Conservation (phyloP, 2,113 vertebrate species). For the Empidonax traillii region DNA sequence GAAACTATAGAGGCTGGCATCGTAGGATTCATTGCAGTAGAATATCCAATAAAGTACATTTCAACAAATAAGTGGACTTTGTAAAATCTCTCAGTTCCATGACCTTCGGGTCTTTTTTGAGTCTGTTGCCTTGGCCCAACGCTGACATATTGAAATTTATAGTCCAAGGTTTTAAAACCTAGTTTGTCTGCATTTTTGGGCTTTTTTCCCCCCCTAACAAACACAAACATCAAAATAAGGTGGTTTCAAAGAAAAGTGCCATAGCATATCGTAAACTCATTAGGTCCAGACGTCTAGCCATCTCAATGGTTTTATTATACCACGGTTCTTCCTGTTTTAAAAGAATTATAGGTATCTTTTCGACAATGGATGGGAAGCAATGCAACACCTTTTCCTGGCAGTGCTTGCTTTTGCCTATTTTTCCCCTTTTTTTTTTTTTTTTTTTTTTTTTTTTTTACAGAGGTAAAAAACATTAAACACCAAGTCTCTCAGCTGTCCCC, state of each 20-base stretch:
- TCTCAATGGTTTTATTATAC: constrained; percentile 96
- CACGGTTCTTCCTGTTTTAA: constrained; percentile 95
- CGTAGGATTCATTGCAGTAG: neutral
- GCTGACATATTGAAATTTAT: constrained; percentile 75
- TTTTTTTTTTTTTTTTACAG: neutral
- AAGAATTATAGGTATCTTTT: constrained; percentile 85
- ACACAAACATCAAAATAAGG: constrained; percentile 90
- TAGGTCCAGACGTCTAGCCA: constrained; percentile 99
- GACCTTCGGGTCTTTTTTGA: constrained; percentile 34
- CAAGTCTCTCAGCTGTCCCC: constrained; percentile 13
- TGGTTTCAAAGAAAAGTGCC: constrained; percentile 89
- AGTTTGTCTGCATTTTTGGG: constrained; percentile 83
- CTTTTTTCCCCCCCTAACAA: constrained; percentile 82
- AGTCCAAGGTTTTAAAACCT: constrained; percentile 77
- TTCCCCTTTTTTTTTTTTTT: neutral
- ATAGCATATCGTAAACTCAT: constrained; percentile 94
- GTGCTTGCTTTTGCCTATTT: constrained; percentile 35
- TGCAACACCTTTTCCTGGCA: constrained; percentile 82
- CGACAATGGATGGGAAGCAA: constrained; percentile 82
- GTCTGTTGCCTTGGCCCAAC: constrained; percentile 42
- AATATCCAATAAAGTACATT: constrained; percentile 17
- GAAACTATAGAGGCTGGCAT: neutral
- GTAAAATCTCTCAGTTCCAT: neutral
- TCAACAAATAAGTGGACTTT: neutral
- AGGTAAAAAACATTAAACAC: constrained; percentile 9